These are phyloP conservation scores for Tor tambroides DNA, from an alignment of 2,113 vertebrate genomes.

Conservation along the genomic window DNA sequence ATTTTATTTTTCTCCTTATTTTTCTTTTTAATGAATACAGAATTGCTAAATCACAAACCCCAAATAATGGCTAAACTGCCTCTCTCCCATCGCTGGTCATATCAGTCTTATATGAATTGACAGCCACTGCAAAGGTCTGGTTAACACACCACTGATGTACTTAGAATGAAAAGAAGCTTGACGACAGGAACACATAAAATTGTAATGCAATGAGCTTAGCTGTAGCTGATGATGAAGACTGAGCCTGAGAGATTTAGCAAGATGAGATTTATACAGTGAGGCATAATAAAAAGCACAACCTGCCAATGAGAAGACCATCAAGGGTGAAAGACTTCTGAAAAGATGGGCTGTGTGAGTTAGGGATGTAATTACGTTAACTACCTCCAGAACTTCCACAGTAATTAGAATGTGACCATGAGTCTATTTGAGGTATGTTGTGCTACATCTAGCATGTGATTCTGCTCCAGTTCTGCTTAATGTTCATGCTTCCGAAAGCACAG, in stretches of 20 bases:
- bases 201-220: background rate
- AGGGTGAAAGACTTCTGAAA: background rate
- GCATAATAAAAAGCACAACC: background rate
- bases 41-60: background rate
- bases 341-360: conserved; percentile 12
- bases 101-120: background rate
- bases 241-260: background rate
- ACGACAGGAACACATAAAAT: background rate
- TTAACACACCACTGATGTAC: background rate
- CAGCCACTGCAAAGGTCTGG: background rate
- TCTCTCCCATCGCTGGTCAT: background rate
- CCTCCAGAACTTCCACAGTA: background rate
- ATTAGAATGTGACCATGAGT: background rate
- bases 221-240: background rate
- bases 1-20: background rate
- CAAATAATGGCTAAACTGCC: background rate
- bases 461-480: background rate
- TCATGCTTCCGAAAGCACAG: background rate
- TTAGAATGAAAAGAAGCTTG: background rate
- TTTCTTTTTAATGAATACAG: background rate
- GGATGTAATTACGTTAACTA: background rate
- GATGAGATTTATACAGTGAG: background rate
- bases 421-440: background rate
- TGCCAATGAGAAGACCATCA: conserved; percentile 17
- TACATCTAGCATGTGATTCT: conserved; percentile 18